Evolutionary conservation across 2,113 vertebrate species (phyloP), one percentile per base, ranked within the genome.

Genomic region (Seriola aureovittata): DNA sequence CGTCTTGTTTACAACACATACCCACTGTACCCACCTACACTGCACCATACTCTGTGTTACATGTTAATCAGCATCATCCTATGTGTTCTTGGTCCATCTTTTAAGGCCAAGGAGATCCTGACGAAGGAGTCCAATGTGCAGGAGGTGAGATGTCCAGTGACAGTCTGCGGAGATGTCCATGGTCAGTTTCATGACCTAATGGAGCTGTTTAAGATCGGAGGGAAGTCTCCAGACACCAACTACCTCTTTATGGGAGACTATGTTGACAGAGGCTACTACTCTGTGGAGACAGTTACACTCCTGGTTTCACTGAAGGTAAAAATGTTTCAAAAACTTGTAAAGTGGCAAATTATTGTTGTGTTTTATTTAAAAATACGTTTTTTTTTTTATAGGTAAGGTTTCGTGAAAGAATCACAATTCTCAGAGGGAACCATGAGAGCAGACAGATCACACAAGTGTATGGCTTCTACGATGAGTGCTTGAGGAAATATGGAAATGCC

Each of bases 71-170:
- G 17, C 71, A 64, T 70, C 52, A 48, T 17, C 29, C 5, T 68
- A 10, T 82, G 36, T 73, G 58, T 54, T 70, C 12, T 62, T 52
- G 48, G 1, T 65, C 42, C 50, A 65, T 34, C 73, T 44, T 89
- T 75, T 0, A 74, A 99, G 98, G 98, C 98, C 91, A 99, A 99
- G 94, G 98, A 99, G 95, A 99, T 99, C 82, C 91, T 99, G 92
- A 98, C 97, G 8, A 99, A 99, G 90, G 98, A 99, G 93, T 99
- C 98, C 78, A 99, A 99, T 0, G 98, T 99, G 52, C 98, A 99
- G 88, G 97, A 99, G 87, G 98, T 99, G 84, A 95, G 98, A 93
- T 99, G 98, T 94, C 98, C 98, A 0, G 98, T 99, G 92, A 99
- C 98, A 3, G 97, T 99, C 70, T 95, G 95, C 12, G 95, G 95